Evolutionary conservation across 2,888 invertebrate genomes (phyloP), one percentile per base, ranked within the genome.

Genomic region (Silvanus unidentatus): DNA sequence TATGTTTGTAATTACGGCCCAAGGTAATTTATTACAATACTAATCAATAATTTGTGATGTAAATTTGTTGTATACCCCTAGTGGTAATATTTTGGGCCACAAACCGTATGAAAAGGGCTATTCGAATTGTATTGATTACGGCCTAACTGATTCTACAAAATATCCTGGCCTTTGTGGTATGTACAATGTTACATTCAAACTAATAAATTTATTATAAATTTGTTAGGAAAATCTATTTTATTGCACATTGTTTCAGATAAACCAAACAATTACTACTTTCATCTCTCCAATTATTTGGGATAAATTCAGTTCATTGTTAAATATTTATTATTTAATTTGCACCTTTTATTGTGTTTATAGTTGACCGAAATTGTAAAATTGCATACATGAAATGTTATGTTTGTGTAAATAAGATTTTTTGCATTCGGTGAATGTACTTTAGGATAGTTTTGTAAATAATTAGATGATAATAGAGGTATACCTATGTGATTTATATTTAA

Each of bases 81-180:
- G 83, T 50, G 89, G 89, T 50, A 90, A 89, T 64, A 81, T 88
- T 42, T 76, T 85, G 52, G 88, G 88, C 52, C 78, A 78, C 61
- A 78, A 78, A 51, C 88, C 89, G 9, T 90, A 90, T 68, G 79
- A 82, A 66, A 81, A 80, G 60, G 89, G 89, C 40, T 76, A 76
- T 52, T 86, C 88, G 13, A 78, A 83, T 39, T 89, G 89, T 73
- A 76, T 75, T 54, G 77, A 73, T 54, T 82, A 79, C 62, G 86
- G 86, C 51, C 79, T 88, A 68, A 74, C 77, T 29, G 79, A 83
- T 46, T 89, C 89, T 14, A 75, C 76, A 53, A 81, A 77, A 72
- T 88, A 88, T 69, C 78, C 80, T 47, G 89, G 89, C 49, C 77
- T 89, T 42, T 90, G 89, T 72, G 81, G 83, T 86, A 74, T 80